These are phyloP conservation scores for Loxodonta africana DNA, from an alignment of 2,113 vertebrate species.

Conservation along the genomic window DNA sequence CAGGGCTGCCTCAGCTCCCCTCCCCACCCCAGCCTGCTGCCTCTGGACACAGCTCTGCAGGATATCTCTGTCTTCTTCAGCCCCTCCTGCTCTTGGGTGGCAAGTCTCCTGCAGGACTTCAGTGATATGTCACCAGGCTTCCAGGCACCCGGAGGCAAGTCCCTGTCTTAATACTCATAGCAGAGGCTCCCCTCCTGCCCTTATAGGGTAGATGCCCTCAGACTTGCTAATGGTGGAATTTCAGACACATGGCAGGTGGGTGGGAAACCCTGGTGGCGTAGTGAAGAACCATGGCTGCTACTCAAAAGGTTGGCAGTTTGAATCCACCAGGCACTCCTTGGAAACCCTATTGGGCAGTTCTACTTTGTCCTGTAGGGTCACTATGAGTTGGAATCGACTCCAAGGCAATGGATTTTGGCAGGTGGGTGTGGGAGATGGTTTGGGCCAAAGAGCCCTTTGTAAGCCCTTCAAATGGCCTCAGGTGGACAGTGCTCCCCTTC, in stretches of 20 bases:
- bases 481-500: neutral
- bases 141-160: neutral
- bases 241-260: slow-evolving; percentile 2
- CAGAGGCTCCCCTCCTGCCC: neutral
- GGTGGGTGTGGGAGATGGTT: neutral
- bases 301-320: too few relatives aligned
- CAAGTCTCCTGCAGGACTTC: neutral
- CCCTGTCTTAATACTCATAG: neutral
- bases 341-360: too few relatives aligned
- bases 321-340: too few relatives aligned
- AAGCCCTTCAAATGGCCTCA: neutral
- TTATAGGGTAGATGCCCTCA: neutral
- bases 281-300: too few relatives aligned
- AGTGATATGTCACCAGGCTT: neutral
- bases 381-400: too few relatives aligned
- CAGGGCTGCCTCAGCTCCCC: neutral
- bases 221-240: neutral
- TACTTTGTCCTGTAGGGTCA: too few relatives aligned
- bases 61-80: neutral
- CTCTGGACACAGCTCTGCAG: neutral
- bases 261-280: too few relatives aligned
- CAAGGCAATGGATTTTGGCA: too few relatives aligned
- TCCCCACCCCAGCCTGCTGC: neutral
- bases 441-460: neutral
- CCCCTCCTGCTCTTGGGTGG: neutral